Evolutionary conservation across 1,140 invertebrate species (phyloP).

Genomic region (Drosophila watanabei): DNA sequence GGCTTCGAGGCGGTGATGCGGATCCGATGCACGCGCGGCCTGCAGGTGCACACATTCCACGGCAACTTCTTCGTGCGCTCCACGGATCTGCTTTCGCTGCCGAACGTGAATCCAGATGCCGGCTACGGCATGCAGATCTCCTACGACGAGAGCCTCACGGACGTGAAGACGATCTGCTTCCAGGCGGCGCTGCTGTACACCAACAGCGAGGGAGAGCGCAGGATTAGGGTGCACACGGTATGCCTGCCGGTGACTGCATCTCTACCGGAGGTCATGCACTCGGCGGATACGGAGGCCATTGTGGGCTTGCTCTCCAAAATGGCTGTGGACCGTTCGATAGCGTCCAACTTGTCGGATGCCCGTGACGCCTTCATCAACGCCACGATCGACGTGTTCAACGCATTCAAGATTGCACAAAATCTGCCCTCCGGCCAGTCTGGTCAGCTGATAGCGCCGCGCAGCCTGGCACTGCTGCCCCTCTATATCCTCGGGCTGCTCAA

Average conservation of each 20-base stretch:
- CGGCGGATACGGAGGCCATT: slow-evolving; percentile 98
- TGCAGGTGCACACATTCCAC: slow-evolving; percentile 99
- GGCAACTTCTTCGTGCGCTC: slow-evolving; percentile 99
- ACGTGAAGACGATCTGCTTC: slow-evolving; percentile 96
- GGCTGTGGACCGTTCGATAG: slow-evolving; percentile 96
- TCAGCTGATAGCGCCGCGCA: slow-evolving; percentile 91
- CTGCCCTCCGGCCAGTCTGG: slow-evolving; percentile 87
- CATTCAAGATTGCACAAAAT: slow-evolving; percentile 92
- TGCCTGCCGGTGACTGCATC: slow-evolving; percentile 96
- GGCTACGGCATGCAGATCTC: slow-evolving; percentile 97
- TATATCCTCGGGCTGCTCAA: slow-evolving; percentile 97
- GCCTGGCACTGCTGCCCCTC: slow-evolving; percentile 93
- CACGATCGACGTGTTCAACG: slow-evolving; percentile 94
- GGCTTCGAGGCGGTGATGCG: slow-evolving; percentile 99
- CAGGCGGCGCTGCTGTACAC: slow-evolving; percentile 99
- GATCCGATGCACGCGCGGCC: slow-evolving; percentile 96
- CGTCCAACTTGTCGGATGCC: slow-evolving; percentile 95
- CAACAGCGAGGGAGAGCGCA: slow-evolving; percentile 98
- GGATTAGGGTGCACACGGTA: slow-evolving; percentile 98
- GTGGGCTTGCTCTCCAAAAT: slow-evolving; percentile 97
- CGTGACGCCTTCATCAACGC: slow-evolving; percentile 98
- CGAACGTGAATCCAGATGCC: slow-evolving; percentile 99
- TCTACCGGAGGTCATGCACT: slow-evolving; percentile 94
- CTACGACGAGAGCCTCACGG: slow-evolving; percentile 94
- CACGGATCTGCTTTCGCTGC: slow-evolving; percentile 97